Conservation (phyloP, 2,113 vertebrate genomes). For the Cyprinus carpio region DNA sequence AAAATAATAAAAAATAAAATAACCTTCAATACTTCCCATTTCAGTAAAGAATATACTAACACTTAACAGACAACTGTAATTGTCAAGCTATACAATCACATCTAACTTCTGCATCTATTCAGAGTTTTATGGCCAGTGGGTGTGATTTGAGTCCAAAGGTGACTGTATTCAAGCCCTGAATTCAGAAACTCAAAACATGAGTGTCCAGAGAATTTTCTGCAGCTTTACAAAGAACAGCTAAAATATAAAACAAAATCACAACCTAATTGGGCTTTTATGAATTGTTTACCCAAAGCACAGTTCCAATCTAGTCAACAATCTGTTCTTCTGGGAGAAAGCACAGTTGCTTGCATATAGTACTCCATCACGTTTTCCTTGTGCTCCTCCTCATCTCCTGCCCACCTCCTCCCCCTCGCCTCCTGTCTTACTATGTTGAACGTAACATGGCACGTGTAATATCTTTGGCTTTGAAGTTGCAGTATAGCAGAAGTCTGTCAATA, state of each 20-base stretch:
- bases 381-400: slow-evolving; percentile 9
- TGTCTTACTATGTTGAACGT: slow-evolving; percentile 19
- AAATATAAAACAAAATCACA: background rate
- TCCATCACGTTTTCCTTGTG: slow-evolving; percentile 1
- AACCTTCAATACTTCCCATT: no score
- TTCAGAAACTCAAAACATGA: background rate
- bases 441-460: slow-evolving; percentile 18
- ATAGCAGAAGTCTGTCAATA: slow-evolving; percentile 33
- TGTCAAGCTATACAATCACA: background rate
- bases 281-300: slow-evolving; percentile 21
- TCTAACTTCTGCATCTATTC: background rate
- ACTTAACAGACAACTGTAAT: no score
- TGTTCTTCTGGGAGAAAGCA: slow-evolving; percentile 29
- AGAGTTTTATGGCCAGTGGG: background rate
- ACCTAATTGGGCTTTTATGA: slow-evolving; percentile 19
- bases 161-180: background rate
- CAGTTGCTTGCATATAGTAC: slow-evolving; percentile 7
- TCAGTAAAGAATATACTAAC: no score
- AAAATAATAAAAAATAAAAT: no score
- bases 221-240: slow-evolving; percentile 18
- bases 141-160: background rate
- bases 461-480: slow-evolving; percentile 40
- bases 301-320: slow-evolving; percentile 16
- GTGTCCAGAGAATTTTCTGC: background rate
- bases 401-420: slow-evolving; percentile 36